phyloP scores from a whole-genome alignment of 2,113 vertebrate species.

The Hoplias malabaricus region DNA sequence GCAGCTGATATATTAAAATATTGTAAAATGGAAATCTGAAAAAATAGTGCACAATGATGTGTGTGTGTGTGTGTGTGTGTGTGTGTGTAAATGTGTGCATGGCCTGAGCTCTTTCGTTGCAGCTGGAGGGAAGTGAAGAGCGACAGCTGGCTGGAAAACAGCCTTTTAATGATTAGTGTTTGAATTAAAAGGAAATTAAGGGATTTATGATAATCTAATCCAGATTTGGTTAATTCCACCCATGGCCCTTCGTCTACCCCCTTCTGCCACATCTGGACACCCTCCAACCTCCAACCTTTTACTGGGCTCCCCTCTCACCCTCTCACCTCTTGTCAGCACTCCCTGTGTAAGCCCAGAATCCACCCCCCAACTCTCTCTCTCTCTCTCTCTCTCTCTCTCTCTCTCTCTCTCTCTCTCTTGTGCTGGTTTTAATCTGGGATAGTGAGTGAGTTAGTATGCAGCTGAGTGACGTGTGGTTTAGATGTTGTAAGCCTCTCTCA shows the following conservation, averaged over 20 bases:
- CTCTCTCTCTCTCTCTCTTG: constrained; percentile 1
- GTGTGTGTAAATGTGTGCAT: constrained; percentile 12
- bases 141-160: constrained; percentile 53
- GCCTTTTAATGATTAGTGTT: constrained; percentile 53
- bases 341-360: constrained; percentile 3
- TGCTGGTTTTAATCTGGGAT: constrained; percentile 48
- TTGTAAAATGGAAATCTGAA: too few relatives aligned
- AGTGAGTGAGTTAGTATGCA: constrained; percentile 21
- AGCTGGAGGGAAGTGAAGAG: constrained; percentile 49
- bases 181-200: constrained; percentile 62
- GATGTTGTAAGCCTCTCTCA: constrained; percentile 39
- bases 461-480: constrained; percentile 9
- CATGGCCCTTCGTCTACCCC: constrained; percentile 33
- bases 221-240: constrained; percentile 61
- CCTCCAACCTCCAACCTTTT: constrained; percentile 43
- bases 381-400: too few relatives aligned
- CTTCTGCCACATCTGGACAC: constrained; percentile 52
- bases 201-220: constrained; percentile 61
- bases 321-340: constrained; percentile 4
- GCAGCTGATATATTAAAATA: too few relatives aligned
- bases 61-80: neutral
- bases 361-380: neutral
- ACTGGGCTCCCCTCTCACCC: neutral
- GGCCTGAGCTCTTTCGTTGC: constrained; percentile 35
- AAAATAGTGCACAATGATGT: too few relatives aligned